These are phyloP conservation scores for Empis livida DNA, from an alignment of 2,888 invertebrate genomes.

Conservation along the genomic window DNA sequence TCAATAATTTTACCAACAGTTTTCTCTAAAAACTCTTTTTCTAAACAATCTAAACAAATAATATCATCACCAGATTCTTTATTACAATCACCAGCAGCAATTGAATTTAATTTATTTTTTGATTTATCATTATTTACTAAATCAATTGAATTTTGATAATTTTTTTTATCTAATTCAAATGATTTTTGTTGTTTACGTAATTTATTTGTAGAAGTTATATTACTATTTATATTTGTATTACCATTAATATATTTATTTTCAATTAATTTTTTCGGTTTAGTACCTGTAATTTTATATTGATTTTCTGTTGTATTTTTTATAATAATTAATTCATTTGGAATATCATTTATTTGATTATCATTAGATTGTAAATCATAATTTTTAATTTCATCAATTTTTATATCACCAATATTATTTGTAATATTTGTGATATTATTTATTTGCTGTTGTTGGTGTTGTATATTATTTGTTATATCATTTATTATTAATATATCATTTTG, in stretches of 20 bases:
- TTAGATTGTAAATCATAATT: not conserved
- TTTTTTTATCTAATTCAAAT: not conserved
- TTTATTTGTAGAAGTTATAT: conserved; percentile 12
- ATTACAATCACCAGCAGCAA: conserved; percentile 11
- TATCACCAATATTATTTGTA: not conserved
- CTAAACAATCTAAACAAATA: conserved; percentile 31
- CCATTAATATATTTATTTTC: conserved; percentile 9
- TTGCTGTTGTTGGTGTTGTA: no score
- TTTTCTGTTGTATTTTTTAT: not conserved
- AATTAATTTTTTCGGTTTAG: conserved; percentile 30
- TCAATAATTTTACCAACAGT: conserved; percentile 31
- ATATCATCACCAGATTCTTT: conserved; percentile 19
- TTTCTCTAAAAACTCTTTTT: conserved; percentile 31
- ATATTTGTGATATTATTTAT: not conserved
- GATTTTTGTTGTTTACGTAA: not conserved
- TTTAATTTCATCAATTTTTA: conserved; percentile 1
- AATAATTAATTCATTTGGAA: not conserved
- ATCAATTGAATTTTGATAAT: not conserved
- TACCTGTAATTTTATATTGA: conserved; percentile 18
- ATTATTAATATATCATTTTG: no score
- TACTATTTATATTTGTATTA: not conserved
- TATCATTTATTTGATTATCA: not conserved
- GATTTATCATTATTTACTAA: not conserved
- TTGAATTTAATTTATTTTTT: conserved; percentile 10
- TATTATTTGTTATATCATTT: no score